Percentiles rank a stretch among this genome's conserved stretches.
phyloP scores from a whole-genome alignment of 2,888 invertebrate genomes.

The Clepsis dumicolana region DNA sequence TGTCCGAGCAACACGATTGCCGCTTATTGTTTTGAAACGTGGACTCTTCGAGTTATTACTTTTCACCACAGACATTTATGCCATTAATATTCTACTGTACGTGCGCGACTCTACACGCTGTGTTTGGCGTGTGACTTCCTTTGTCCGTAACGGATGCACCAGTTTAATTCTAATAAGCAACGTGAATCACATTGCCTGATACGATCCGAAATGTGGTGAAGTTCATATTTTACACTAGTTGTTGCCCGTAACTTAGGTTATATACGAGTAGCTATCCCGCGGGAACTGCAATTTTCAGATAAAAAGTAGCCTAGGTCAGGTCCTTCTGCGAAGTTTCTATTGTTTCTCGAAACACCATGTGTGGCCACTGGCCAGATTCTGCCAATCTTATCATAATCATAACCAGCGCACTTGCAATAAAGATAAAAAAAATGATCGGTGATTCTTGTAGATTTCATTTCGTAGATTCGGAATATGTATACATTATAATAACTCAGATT shows the following conservation, averaged over 20 bases:
- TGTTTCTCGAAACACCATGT: slow-evolving; percentile 11
- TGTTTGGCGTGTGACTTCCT: slow-evolving; percentile 28
- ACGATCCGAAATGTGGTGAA: slow-evolving; percentile 1
- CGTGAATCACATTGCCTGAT: slow-evolving; percentile 10
- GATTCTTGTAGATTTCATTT: too few relatives aligned
- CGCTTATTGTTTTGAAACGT: neutral
- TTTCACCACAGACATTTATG: neutral
- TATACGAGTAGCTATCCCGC: too few relatives aligned
- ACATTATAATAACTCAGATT: too few relatives aligned
- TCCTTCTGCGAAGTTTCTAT: too few relatives aligned
- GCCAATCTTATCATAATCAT: neutral
- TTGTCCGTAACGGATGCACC: slow-evolving; percentile 23
- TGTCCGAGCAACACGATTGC: too few relatives aligned
- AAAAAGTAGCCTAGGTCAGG: too few relatives aligned
- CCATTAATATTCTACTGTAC: slow-evolving; percentile 7
- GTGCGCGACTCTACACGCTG: slow-evolving; percentile 5
- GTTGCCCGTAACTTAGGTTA: too few relatives aligned
- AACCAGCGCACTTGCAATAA: too few relatives aligned
- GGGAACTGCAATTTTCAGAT: too few relatives aligned
- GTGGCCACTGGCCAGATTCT: neutral
- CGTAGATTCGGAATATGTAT: too few relatives aligned
- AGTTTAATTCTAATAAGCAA: slow-evolving; percentile 9
- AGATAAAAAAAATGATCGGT: too few relatives aligned
- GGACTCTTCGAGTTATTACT: neutral
- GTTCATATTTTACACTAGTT: neutral